phyloP scores from a whole-genome alignment of 2,888 invertebrate species.

The Petrolisthes manimaculis region DNA sequence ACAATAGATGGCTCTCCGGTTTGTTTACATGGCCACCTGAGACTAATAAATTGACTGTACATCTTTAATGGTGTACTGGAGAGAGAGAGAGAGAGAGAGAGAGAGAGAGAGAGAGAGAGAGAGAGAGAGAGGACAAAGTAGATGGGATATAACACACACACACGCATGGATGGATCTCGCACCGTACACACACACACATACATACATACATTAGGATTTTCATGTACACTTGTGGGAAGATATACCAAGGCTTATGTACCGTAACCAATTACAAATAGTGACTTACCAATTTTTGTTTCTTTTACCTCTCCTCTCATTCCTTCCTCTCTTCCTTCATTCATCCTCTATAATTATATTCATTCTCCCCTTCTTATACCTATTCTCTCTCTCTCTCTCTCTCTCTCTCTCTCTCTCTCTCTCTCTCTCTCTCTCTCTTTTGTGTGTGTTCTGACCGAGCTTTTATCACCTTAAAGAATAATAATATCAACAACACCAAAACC shows the following conservation, averaged over 20 bases:
- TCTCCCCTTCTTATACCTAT: neutral
- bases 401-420: neutral
- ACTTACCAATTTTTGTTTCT: neutral
- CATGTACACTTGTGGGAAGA: no score
- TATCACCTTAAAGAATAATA: no score
- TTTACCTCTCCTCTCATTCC: neutral
- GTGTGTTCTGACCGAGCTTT: neutral
- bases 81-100: conserved; percentile 19
- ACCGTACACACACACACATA: no score
- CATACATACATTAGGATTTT: no score
- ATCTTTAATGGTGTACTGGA: neutral
- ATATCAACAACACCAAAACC: no score
- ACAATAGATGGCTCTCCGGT: neutral
- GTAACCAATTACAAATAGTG: no score
- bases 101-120: conserved; percentile 17
- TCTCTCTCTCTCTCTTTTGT: no score
- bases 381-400: neutral
- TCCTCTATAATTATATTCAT: neutral
- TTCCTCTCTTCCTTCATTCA: neutral
- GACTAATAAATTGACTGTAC: neutral
- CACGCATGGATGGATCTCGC: no score
- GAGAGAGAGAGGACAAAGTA: conserved; percentile 16
- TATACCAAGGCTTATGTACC: no score
- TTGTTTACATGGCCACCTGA: no score
- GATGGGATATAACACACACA: no score